Evolutionary conservation across 2,113 vertebrate species (phyloP).

Genomic region (Hippocampus barbouri): DNA sequence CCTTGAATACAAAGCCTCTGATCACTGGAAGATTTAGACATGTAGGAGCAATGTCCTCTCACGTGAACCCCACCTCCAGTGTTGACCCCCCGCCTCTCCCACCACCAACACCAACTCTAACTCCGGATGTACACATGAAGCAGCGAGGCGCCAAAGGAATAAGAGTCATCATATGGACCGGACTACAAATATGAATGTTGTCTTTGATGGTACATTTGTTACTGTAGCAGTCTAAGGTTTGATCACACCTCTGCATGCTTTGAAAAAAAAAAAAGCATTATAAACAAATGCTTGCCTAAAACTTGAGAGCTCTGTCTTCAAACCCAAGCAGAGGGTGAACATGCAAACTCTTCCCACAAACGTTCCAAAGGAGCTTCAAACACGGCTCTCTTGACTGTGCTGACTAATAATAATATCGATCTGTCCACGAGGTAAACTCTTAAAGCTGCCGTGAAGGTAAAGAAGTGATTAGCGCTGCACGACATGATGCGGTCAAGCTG

Average conservation of each 20-base stretch:
- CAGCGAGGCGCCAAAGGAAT: not conserved
- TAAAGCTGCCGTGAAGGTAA: not conserved
- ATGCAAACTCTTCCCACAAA: not conserved
- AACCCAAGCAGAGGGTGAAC: no score
- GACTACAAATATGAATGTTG: not conserved
- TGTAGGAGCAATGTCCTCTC: slow-evolving; percentile 54
- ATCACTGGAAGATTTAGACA: slow-evolving; percentile 41
- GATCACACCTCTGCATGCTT: not conserved
- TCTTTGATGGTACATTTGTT: not conserved
- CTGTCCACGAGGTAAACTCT: not conserved
- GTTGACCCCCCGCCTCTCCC: slow-evolving; percentile 27
- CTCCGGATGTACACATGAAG: slow-evolving; percentile 5
- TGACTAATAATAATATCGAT: not conserved
- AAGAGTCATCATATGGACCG: not conserved
- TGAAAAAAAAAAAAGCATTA: not conserved
- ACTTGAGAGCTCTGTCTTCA: not conserved
- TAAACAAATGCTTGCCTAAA: not conserved
- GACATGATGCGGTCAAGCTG: slow-evolving; percentile 19
- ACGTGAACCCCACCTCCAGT: slow-evolving; percentile 52
- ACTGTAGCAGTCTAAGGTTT: not conserved
- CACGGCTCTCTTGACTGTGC: not conserved
- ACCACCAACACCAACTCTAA: slow-evolving; percentile 4
- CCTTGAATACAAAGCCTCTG: slow-evolving; percentile 54
- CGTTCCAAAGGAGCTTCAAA: not conserved
- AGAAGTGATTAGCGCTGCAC: not conserved